These are phyloP conservation scores for Heliconius nattereri DNA, from an alignment of 1,140 invertebrate genomes.

Conservation along the genomic window DNA sequence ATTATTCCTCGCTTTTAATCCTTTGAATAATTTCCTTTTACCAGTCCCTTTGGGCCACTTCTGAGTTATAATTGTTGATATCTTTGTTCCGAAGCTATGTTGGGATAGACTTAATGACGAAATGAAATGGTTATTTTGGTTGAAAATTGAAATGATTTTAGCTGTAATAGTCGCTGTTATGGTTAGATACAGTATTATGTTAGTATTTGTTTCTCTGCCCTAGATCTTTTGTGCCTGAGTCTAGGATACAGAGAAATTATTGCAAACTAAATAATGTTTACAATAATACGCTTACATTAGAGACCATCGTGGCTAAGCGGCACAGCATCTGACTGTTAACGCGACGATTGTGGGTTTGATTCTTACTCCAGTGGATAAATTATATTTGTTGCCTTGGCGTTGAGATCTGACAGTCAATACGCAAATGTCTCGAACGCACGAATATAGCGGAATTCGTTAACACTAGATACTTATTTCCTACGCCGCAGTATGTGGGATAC, in stretches of 20 bases:
- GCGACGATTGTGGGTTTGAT: too few species aligned
- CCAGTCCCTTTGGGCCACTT: constrained; percentile 15
- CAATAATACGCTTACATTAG: too few species aligned
- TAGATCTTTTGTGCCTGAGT: background rate
- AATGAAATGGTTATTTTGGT: background rate
- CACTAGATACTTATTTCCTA: too few species aligned
- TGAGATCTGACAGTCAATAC: too few species aligned
- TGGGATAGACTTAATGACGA: constrained; percentile 2
- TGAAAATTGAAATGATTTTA: constrained; percentile 19
- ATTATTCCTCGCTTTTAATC: constrained; percentile 26
- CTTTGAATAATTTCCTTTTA: constrained; percentile 29
- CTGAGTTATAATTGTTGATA: constrained; percentile 11
- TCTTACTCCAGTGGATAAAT: too few species aligned
- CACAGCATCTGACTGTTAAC: too few species aligned
- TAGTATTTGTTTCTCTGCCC: background rate
- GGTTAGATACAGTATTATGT: background rate
- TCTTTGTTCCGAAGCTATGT: constrained; percentile 18
- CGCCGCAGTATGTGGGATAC: too few species aligned
- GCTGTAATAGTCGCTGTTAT: background rate
- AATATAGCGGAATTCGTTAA: too few species aligned
- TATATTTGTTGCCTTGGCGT: too few species aligned
- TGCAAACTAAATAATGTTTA: too few species aligned
- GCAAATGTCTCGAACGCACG: too few species aligned
- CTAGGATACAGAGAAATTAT: background rate
- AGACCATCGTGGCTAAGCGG: too few species aligned